These are phyloP conservation scores for Drosophila oshimai DNA, from an alignment of 1,140 invertebrate species.

Conservation along the genomic window DNA sequence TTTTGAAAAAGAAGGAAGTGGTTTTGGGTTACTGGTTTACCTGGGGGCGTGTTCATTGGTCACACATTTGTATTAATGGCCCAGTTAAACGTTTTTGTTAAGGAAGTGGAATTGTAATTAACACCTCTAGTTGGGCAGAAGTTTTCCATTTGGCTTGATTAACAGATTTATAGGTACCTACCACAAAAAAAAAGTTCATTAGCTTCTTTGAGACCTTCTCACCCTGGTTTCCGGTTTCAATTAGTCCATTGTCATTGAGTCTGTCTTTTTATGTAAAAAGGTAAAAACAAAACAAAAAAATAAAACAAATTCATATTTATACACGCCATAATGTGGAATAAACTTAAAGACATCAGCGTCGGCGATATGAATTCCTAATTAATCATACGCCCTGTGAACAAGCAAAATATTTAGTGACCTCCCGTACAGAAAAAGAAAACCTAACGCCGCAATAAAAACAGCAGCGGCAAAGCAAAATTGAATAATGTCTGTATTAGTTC, in stretches of 20 bases:
- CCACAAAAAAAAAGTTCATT: constrained; percentile 23
- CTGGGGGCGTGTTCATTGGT: constrained; percentile 9
- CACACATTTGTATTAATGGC: constrained; percentile 28
- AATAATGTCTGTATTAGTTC: constrained; percentile 67
- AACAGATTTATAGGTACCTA: constrained; percentile 20
- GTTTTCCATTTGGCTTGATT: constrained; percentile 18
- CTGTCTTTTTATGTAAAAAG: constrained; percentile 38
- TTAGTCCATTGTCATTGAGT: constrained; percentile 26
- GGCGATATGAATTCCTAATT: constrained; percentile 74
- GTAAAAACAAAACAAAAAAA: constrained; percentile 27
- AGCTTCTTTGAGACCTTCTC: constrained; percentile 43
- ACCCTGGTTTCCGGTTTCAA: constrained; percentile 47
- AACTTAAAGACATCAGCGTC: constrained; percentile 7
- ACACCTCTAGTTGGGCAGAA: constrained; percentile 9
- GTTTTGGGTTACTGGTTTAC: constrained; percentile 65
- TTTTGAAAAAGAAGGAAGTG: constrained; percentile 66
- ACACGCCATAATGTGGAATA: constrained; percentile 24
- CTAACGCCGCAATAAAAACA: constrained; percentile 16
- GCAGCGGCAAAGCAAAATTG: constrained; percentile 38
- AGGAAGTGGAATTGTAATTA: constrained; percentile 55
- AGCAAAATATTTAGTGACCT: constrained; percentile 69
- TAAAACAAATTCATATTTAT: constrained; percentile 30
- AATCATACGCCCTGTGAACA: constrained; percentile 66
- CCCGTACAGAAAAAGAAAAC: constrained; percentile 17
- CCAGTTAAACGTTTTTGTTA: constrained; percentile 12